These are phyloP conservation scores for Pachyrhynchus sulphureomaculatus DNA, from an alignment of 1,140 invertebrate genomes.

Conservation along the genomic window DNA sequence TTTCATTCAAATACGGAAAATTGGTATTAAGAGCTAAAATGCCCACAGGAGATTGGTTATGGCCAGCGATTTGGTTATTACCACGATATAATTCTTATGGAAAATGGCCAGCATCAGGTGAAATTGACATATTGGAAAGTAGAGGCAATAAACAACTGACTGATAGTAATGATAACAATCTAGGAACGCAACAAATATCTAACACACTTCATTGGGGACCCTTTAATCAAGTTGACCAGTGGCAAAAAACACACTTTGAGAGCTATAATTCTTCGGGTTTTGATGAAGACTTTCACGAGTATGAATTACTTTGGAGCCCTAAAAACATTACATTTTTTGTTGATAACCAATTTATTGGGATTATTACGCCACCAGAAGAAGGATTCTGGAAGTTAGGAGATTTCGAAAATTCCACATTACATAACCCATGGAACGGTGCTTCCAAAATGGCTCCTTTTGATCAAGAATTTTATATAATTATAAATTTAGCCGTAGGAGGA, in stretches of 20 bases:
- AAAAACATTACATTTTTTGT: constrained; percentile 32
- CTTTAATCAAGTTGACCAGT: constrained; percentile 56
- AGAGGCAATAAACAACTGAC: constrained; percentile 59
- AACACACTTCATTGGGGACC: constrained; percentile 69
- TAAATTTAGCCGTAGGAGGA: constrained; percentile 55
- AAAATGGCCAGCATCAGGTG: constrained; percentile 59
- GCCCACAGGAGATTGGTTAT: constrained; percentile 73
- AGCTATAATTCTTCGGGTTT: constrained; percentile 53
- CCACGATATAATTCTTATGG: constrained; percentile 60
- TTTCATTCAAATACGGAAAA: constrained; percentile 66
- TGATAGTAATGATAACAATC: constrained; percentile 53
- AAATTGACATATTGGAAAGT: constrained; percentile 60
- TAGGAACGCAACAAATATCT: constrained; percentile 59
- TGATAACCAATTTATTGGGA: constrained; percentile 37
- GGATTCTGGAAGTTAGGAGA: constrained; percentile 40
- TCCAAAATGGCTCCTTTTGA: constrained; percentile 59
- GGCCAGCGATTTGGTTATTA: constrained; percentile 68
- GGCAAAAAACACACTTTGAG: constrained; percentile 55
- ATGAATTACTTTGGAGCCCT: constrained; percentile 56
- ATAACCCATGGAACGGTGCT: constrained; percentile 51
- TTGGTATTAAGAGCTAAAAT: constrained; percentile 69
- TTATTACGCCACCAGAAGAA: constrained; percentile 22
- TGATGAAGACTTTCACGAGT: constrained; percentile 54
- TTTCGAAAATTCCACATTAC: constrained; percentile 10
- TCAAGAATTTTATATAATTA: constrained; percentile 65